Percentiles rank a stretch among this genome's conserved stretches.
These are phyloP conservation scores for Ormyrus thymus DNA, from an alignment of 2,888 invertebrate species.

Conservation along the genomic window DNA sequence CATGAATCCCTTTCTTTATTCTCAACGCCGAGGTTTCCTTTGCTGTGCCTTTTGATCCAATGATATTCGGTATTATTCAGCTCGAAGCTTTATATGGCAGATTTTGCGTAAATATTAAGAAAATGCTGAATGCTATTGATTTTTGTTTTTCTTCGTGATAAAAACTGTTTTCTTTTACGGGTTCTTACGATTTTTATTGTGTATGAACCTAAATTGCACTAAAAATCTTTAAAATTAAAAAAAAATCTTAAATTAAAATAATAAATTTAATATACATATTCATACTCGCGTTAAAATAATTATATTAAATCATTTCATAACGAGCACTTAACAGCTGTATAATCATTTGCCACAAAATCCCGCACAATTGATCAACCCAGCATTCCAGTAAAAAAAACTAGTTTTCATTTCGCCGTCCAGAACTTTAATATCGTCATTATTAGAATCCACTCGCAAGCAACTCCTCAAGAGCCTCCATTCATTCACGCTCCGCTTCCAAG, in stretches of 20 bases:
- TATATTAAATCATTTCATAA: no score
- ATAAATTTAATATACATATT: no score
- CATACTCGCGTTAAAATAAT: no score
- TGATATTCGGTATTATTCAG: constrained; percentile 18
- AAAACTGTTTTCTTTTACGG: not conserved
- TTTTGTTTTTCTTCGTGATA: not conserved
- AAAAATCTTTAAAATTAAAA: no score
- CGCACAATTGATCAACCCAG: no score
- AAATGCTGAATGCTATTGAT: not conserved
- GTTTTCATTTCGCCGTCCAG: not conserved
- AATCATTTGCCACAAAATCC: no score
- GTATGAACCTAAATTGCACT: no score
- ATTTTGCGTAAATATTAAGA: constrained; percentile 26
- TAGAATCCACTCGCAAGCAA: not conserved
- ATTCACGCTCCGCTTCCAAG: not conserved
- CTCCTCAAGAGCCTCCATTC: not conserved
- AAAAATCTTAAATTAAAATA: no score
- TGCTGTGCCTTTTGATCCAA: constrained; percentile 31
- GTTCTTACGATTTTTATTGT: no score
- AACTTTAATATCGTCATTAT: not conserved
- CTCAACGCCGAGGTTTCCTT: constrained; percentile 16
- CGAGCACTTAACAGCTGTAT: no score
- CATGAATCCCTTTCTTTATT: constrained; percentile 36
- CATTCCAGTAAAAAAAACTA: not conserved
- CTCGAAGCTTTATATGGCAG: constrained; percentile 1